phyloP scores from a whole-genome alignment of 2,797 vertebrate species.

The Iguana delicatissima region DNA sequence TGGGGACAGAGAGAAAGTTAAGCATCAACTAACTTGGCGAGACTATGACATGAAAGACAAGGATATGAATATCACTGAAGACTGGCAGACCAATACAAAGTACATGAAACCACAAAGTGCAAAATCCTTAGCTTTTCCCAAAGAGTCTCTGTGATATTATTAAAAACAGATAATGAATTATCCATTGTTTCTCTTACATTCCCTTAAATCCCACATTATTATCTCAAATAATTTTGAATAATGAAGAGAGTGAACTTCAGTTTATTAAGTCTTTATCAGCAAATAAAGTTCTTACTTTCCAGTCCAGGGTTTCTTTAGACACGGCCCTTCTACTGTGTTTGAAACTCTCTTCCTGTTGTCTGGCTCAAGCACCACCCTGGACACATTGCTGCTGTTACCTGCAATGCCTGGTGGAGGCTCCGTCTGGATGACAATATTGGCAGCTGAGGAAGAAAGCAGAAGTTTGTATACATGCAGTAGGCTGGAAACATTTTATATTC shows the following conservation, averaged over 20 bases:
- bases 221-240: background rate
- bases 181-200: background rate
- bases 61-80: background rate
- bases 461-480: constrained; percentile 39
- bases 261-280: background rate
- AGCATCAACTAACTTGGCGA: background rate
- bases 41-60: background rate
- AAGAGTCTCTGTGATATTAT: background rate
- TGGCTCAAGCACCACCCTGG: constrained; percentile 88
- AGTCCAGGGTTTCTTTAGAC: constrained; percentile 92
- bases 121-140: background rate
- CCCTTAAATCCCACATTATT: background rate
- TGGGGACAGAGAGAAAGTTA: background rate
- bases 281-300: constrained; percentile 87
- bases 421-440: constrained; percentile 96
- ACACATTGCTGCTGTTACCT: constrained; percentile 81
- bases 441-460: constrained; percentile 80
- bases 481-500: background rate
- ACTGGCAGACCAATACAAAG: background rate
- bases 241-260: background rate
- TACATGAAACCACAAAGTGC: background rate
- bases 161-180: background rate
- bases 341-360: constrained; percentile 90
- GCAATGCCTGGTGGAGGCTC: constrained; percentile 86
- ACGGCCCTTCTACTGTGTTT: constrained; percentile 84